phyloP scores from a whole-genome alignment of 2,797 vertebrate genomes.

The Dromococcyx pavoninus region DNA sequence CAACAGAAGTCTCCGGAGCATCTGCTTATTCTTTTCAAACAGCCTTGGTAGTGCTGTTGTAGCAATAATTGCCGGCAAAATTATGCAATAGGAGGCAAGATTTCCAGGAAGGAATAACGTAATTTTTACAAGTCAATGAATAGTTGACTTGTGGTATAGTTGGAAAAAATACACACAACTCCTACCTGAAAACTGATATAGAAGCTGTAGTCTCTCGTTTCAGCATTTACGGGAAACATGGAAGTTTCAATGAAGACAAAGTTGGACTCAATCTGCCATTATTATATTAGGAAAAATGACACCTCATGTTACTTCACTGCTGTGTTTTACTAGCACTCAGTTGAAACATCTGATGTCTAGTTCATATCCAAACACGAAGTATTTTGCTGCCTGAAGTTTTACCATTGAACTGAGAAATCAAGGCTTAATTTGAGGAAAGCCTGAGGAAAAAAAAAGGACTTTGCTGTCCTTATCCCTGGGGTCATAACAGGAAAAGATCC shows the following conservation, averaged over 20 bases:
- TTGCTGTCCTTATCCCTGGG: not conserved
- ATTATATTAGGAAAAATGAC: not conserved
- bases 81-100: not conserved
- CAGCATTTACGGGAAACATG: not conserved
- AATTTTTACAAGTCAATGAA: not conserved
- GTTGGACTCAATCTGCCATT: not conserved
- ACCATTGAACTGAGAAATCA: not conserved
- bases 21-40: not conserved
- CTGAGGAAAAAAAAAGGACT: not conserved
- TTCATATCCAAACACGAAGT: not conserved
- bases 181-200: not conserved
- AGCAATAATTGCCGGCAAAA: accelerated
- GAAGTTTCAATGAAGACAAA: not conserved
- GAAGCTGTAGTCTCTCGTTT: not conserved
- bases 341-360: not conserved
- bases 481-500: not conserved
- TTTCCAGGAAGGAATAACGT: accelerated
- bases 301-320: not conserved
- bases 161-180: not conserved
- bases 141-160: not conserved
- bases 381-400: not conserved
- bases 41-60: not conserved
- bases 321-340: not conserved
- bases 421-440: not conserved
- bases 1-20: not conserved